Evolutionary conservation across 2,113 vertebrate species (phyloP).

Genomic region (Oceanites oceanicus): DNA sequence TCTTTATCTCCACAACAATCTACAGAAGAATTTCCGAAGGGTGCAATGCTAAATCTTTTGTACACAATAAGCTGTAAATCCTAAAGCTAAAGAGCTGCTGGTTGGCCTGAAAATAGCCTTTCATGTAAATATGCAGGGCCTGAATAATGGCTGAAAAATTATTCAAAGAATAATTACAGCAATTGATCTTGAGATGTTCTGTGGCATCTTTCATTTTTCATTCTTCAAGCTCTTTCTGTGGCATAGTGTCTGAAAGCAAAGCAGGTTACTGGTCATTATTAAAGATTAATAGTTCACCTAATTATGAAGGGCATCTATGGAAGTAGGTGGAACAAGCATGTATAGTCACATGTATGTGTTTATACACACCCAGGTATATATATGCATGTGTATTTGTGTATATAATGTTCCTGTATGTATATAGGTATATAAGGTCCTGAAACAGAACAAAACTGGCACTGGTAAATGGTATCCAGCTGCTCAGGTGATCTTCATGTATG

Average conservation of each 20-base stretch:
- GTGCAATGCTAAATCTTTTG: constrained; percentile 32
- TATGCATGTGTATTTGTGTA: accelerated
- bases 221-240: constrained; percentile 49
- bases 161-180: constrained; percentile 59
- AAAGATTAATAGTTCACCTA: background rate
- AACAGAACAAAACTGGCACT: background rate
- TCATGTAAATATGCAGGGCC: constrained; percentile 33
- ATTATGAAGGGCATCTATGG: background rate
- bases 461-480: background rate
- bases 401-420: accelerated
- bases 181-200: constrained; percentile 58
- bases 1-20: constrained; percentile 62
- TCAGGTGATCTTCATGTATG: background rate
- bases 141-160: constrained; percentile 53
- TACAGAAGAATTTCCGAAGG: constrained; percentile 63
- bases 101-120: constrained; percentile 39
- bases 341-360: background rate
- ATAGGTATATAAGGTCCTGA: accelerated
- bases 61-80: constrained; percentile 52
- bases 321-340: background rate
- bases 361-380: accelerated
- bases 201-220: constrained; percentile 5
- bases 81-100: constrained; percentile 30
- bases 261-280: background rate
- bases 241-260: background rate